Percentiles rank a stretch among this genome's conserved stretches.
phyloP scores from a whole-genome alignment of 2,113 vertebrate species.

The Megalops atlanticus region DNA sequence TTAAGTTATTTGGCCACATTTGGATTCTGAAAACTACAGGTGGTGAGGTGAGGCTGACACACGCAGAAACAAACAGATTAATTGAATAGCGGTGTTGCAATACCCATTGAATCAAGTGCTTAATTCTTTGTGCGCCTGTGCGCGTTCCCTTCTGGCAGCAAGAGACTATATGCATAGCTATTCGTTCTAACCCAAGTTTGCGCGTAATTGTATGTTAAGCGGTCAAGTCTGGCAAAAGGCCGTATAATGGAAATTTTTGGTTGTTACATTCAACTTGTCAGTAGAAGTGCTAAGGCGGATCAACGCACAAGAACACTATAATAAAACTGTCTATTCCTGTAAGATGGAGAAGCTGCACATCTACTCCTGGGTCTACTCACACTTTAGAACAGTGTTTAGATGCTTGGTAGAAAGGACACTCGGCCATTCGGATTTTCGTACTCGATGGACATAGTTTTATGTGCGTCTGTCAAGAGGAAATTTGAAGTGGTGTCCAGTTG shows the following conservation, averaged over 20 bases:
- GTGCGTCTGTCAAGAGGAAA: constrained; percentile 5
- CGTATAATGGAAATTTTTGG: neutral
- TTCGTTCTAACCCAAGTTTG: too few species aligned
- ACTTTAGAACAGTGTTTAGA: too few species aligned
- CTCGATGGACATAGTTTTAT: neutral
- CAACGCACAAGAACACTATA: neutral
- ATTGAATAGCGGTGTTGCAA: neutral
- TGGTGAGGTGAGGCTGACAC: neutral
- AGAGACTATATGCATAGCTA: too few species aligned
- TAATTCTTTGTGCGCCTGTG: neutral
- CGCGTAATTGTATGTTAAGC: too few species aligned
- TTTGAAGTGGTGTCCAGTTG: neutral
- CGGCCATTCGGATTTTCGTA: neutral
- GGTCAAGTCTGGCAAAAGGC: too few species aligned
- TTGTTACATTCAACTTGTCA: neutral
- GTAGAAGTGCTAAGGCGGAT: neutral
- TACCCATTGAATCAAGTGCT: neutral
- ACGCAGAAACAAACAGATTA: neutral
- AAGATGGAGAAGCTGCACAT: neutral
- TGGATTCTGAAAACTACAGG: neutral
- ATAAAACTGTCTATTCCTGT: neutral
- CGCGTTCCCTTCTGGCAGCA: neutral
- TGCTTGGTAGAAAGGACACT: neutral
- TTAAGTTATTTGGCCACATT: neutral
- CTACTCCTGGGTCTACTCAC: neutral